Evolutionary conservation across 2,888 invertebrate species (phyloP), one percentile per base, ranked within the genome.

Genomic region (Dolomedes plantarius): DNA sequence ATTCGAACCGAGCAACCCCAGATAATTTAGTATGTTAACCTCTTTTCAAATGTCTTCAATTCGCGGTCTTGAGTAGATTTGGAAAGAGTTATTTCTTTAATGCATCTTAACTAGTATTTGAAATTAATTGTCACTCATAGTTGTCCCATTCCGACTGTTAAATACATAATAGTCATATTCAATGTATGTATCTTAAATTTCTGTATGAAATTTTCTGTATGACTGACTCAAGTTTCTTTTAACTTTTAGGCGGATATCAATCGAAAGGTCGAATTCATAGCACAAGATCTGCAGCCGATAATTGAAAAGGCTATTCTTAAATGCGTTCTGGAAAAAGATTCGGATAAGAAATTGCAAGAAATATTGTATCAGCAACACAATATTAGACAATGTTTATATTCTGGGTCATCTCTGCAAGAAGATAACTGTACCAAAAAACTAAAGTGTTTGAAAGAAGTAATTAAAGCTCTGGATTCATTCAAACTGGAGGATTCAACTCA

Each of bases 261-360:
- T 88, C 93, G 95, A 89, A 95, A 95, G 90, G 92, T 96, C 65
- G 96, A 96, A 89, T 94, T 94, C 89, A 91, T 95, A 29, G 93
- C 93, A 75, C 93, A 93, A 86, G 92, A 92, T 90, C 92, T 94
- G 27, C 93, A 94, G 90, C 91, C 91, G 23, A 89, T 94, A 67
- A 91, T 94, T 0, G 91, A 93, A 77, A 91, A 92, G 78, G 91
- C 92, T 13, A 91, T 85, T 67, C 16, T 31, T 1, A 36, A 23
- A 1, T 76, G 72, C 27, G 23, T 16, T 16, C 7, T 5, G 0
- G 56, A 23, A 19, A 11, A 6, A 5, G 36, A 36, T 36, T 9
- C 5, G 36, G 3, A 23, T 3, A 19, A 23, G 56, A 19, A 56
- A 5, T 11, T 56, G 56, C 1, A 56, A 56, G 19, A 23, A 23